Evolutionary conservation across 53 echinoderm and acorn worm species (phyloP).

Genomic region (Crossaster papposus): DNA sequence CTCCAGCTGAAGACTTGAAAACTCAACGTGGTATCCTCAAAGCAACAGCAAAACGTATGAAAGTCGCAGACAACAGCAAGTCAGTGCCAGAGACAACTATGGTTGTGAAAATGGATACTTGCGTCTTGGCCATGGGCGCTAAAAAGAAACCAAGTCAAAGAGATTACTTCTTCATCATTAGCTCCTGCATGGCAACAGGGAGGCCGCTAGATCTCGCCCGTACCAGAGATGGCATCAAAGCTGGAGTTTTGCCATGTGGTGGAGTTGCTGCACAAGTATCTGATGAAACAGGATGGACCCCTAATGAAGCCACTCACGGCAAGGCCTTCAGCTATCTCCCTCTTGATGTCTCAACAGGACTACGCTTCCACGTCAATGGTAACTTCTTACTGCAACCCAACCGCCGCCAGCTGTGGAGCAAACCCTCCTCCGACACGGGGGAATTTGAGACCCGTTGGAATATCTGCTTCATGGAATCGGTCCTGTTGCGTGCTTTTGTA

Average conservation of each 20-base stretch:
- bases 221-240: slow-evolving; percentile 15
- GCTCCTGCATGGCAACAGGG: slow-evolving; percentile 57
- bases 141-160: slow-evolving; percentile 6
- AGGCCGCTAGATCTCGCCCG: slow-evolving; percentile 22
- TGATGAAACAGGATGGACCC: slow-evolving; percentile 27
- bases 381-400: slow-evolving; percentile 67
- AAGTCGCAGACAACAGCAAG: neutral
- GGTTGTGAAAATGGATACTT: slow-evolving; percentile 32
- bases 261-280: slow-evolving; percentile 41
- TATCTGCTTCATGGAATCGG: slow-evolving; percentile 61
- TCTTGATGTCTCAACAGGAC: slow-evolving; percentile 63
- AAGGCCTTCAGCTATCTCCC: slow-evolving; percentile 76
- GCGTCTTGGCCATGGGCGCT: neutral
- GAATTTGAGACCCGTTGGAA: slow-evolving; percentile 70
- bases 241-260: slow-evolving; percentile 66
- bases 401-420: slow-evolving; percentile 71
- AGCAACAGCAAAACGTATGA: slow-evolving; percentile 32
- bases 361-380: slow-evolving; percentile 88
- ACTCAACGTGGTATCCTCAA: slow-evolving; percentile 44
- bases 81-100: slow-evolving; percentile 50
- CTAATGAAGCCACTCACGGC: slow-evolving; percentile 14
- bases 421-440: slow-evolving; percentile 31
- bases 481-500: slow-evolving; percentile 49
- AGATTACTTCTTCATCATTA: slow-evolving; percentile 31
- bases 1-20: neutral